Conservation (phyloP, 1,140 invertebrate genomes). For the Melipona quadrifasciata region DNA sequence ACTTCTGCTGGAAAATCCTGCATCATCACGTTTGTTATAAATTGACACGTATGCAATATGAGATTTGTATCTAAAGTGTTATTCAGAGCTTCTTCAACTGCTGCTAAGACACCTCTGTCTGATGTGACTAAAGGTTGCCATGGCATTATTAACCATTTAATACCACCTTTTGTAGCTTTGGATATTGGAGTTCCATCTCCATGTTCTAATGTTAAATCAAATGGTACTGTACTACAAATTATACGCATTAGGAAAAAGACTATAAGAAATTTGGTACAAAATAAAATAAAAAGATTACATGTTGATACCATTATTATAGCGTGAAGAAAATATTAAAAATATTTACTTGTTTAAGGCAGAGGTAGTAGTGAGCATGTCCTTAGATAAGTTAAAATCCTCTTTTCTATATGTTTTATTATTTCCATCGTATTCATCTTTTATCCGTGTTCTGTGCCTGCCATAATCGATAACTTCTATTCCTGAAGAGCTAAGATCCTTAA, state of each 20-base stretch:
- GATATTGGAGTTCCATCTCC: slow-evolving; percentile 60
- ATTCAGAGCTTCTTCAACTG: slow-evolving; percentile 83
- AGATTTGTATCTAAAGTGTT: slow-evolving; percentile 75
- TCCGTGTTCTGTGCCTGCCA: slow-evolving; percentile 14
- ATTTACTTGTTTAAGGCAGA: slow-evolving; percentile 62
- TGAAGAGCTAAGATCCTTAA: slow-evolving; percentile 26
- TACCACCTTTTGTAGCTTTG: slow-evolving; percentile 73
- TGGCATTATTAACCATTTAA: slow-evolving; percentile 82
- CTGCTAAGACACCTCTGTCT: slow-evolving; percentile 82
- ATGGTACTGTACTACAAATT: slow-evolving; percentile 64
- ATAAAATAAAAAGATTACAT: not conserved
- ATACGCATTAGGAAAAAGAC: slow-evolving; percentile 6
- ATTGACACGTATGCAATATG: slow-evolving; percentile 83
- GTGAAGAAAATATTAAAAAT: not conserved
- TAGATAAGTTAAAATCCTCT: slow-evolving; percentile 12
- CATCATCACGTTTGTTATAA: slow-evolving; percentile 85
- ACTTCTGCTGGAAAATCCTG: slow-evolving; percentile 87
- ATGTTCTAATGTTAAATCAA: slow-evolving; percentile 64
- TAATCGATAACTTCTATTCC: slow-evolving; percentile 30
- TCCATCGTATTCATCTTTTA: slow-evolving; percentile 27
- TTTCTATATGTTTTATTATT: not conserved
- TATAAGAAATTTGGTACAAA: not conserved
- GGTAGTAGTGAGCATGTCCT: slow-evolving; percentile 18
- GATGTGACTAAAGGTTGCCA: slow-evolving; percentile 83
- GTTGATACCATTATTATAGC: not conserved